These are phyloP conservation scores for Anolis apletophallus DNA, from an alignment of 2,797 vertebrate species.

Conservation along the genomic window DNA sequence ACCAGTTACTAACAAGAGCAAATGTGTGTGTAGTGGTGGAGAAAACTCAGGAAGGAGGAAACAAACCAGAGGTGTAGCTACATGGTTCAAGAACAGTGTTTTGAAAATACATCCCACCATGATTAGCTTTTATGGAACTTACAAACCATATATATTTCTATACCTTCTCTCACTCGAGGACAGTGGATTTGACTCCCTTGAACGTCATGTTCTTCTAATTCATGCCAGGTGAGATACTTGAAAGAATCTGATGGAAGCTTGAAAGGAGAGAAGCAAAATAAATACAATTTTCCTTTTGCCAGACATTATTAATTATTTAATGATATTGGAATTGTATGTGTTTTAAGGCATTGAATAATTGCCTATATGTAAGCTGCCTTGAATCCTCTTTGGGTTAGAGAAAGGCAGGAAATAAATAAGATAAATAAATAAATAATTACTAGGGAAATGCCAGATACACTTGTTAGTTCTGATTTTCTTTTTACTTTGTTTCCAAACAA, in stretches of 20 bases:
- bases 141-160: slow-evolving; percentile 39
- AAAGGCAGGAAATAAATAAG: too few species aligned
- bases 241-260: slow-evolving; percentile 91
- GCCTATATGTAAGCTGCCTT: too few species aligned
- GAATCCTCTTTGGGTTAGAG: too few species aligned
- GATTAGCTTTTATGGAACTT: neutral
- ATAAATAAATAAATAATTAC: neutral
- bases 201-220: slow-evolving; percentile 86
- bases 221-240: slow-evolving; percentile 87
- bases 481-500: neutral
- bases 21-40: neutral
- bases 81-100: neutral
- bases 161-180: slow-evolving; percentile 94
- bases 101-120: neutral
- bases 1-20: neutral
- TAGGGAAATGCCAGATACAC: neutral
- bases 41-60: neutral
- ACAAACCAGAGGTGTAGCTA: too few species aligned
- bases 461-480: neutral
- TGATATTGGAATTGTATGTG: too few species aligned
- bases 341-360: too few species aligned
- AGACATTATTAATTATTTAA: too few species aligned
- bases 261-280: slow-evolving; percentile 51
- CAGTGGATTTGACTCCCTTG: slow-evolving; percentile 89
- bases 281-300: neutral